A percentile compares a stretch with the other conserved stretches of the same genome.
Evolutionary conservation across 2,797 vertebrate genomes (phyloP).

Genomic region (Bovichtus diacanthus): DNA sequence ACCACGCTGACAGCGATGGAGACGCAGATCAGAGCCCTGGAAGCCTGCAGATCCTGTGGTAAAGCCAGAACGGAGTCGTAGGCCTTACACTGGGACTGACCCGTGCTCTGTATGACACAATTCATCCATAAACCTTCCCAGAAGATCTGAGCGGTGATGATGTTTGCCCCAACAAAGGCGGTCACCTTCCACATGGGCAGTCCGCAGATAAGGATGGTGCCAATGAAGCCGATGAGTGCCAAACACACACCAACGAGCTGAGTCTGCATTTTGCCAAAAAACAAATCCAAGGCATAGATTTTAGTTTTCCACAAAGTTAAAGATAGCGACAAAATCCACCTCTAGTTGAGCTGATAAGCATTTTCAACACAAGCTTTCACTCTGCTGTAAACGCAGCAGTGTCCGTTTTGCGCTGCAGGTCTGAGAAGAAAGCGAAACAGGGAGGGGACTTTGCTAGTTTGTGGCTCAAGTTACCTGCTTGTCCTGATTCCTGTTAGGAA

Average conservation of each 20-base stretch:
- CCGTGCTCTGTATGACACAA: constrained; percentile 86
- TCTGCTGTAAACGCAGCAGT: neutral
- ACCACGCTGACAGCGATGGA: constrained; percentile 77
- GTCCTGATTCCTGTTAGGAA: constrained; percentile 78
- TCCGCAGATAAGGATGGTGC: constrained; percentile 80
- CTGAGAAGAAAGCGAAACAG: constrained; percentile 35
- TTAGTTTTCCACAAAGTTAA: neutral
- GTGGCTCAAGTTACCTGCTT: constrained; percentile 74
- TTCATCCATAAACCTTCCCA: constrained; percentile 88
- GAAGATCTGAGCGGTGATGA: constrained; percentile 83
- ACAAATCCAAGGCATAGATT: neutral
- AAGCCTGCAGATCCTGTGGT: constrained; percentile 78
- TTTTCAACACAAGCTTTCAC: constrained; percentile 5
- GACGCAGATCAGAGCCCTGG: constrained; percentile 79
- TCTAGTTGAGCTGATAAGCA: neutral
- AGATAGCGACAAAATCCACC: neutral
- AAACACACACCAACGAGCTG: constrained; percentile 78
- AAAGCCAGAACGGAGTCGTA: constrained; percentile 84
- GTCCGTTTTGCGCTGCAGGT: constrained; percentile 34
- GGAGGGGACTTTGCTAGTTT: constrained; percentile 71
- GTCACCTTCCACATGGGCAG: constrained; percentile 86
- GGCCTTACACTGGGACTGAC: constrained; percentile 81
- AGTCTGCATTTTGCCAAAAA: constrained; percentile 65
- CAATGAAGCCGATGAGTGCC: constrained; percentile 80
- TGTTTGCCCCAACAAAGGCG: constrained; percentile 81